These are phyloP conservation scores for Zaprionus ghesquierei DNA, from an alignment of 1,140 invertebrate species.

Conservation along the genomic window DNA sequence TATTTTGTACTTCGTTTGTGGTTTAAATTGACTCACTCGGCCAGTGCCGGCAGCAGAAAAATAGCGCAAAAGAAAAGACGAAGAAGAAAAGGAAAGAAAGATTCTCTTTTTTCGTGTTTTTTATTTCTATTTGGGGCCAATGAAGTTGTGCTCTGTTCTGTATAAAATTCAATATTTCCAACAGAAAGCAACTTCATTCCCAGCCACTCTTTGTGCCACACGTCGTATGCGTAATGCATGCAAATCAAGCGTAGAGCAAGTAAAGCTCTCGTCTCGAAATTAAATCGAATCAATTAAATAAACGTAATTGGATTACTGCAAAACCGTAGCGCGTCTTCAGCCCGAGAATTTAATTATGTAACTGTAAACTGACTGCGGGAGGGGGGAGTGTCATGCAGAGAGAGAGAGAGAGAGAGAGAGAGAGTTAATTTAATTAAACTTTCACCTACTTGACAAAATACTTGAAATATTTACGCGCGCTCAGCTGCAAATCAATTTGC, in stretches of 20 bases:
- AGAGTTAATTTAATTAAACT: conserved; percentile 69
- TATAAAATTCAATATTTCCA: conserved; percentile 37
- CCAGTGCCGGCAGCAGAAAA: conserved; percentile 28
- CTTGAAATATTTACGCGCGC: conserved; percentile 32
- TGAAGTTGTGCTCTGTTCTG: conserved; percentile 7
- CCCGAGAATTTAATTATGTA: conserved; percentile 60
- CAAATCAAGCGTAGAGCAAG: conserved; percentile 5
- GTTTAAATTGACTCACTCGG: conserved; percentile 74
- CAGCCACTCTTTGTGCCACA: background rate
- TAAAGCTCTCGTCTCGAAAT: background rate
- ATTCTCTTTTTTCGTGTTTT: background rate
- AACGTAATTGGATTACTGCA: conserved; percentile 34
- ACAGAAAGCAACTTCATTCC: background rate
- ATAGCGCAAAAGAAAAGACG: conserved; percentile 6
- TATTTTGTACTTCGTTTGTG: conserved; percentile 81
- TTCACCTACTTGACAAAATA: conserved; percentile 57
- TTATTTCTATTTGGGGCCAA: background rate
- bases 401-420: background rate
- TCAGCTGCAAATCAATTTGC: conserved; percentile 37
- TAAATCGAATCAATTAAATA: conserved; percentile 41
- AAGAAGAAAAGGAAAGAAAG: too few relatives aligned
- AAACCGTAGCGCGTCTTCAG: background rate
- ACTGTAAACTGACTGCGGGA: background rate
- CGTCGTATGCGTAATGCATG: conserved; percentile 17
- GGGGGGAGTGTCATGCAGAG: background rate